A percentile compares a stretch with the other conserved stretches of the same genome.
Evolutionary conservation across 1,140 invertebrate genomes (phyloP).

Genomic region (Pseudomyrmex dendroicus): DNA sequence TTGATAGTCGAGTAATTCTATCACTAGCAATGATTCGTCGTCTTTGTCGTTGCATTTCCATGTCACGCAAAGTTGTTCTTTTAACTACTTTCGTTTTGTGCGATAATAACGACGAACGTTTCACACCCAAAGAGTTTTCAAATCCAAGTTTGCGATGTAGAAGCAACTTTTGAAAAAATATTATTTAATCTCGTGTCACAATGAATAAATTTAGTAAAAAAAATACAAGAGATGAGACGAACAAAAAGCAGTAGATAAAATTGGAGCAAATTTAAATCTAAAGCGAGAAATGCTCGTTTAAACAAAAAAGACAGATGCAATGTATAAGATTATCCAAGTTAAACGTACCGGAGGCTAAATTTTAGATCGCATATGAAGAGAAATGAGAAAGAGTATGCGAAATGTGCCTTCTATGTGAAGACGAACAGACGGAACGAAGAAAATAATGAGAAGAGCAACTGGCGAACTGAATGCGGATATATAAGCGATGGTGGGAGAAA

Average conservation of each 20-base stretch:
- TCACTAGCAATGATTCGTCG: slow-evolving; percentile 36
- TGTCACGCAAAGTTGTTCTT: slow-evolving; percentile 31
- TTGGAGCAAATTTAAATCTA: slow-evolving; percentile 8
- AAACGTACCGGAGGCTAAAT: slow-evolving; percentile 50
- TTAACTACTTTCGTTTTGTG: background rate
- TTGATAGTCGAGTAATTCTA: slow-evolving; percentile 61
- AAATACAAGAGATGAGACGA: too few species aligned
- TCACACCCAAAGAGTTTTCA: slow-evolving; percentile 20
- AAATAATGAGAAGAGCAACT: slow-evolving; percentile 33
- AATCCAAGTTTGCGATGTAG: background rate
- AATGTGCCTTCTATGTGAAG: background rate
- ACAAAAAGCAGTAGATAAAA: background rate
- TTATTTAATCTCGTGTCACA: background rate
- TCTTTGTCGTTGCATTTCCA: slow-evolving; percentile 38
- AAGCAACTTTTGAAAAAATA: background rate
- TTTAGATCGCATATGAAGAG: slow-evolving; percentile 62
- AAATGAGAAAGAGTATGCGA: slow-evolving; percentile 64
- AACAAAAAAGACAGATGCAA: slow-evolving; percentile 39
- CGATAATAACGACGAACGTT: slow-evolving; percentile 12
- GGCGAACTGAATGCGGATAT: background rate
- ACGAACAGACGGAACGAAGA: slow-evolving; percentile 38
- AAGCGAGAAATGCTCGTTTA: slow-evolving; percentile 6
- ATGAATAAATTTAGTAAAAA: background rate
- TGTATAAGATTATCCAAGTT: slow-evolving; percentile 17
- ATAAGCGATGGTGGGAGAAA: slow-evolving; percentile 49